Evolutionary conservation across 2,888 invertebrate genomes (phyloP).

Genomic region (Serrognathus titanus): DNA sequence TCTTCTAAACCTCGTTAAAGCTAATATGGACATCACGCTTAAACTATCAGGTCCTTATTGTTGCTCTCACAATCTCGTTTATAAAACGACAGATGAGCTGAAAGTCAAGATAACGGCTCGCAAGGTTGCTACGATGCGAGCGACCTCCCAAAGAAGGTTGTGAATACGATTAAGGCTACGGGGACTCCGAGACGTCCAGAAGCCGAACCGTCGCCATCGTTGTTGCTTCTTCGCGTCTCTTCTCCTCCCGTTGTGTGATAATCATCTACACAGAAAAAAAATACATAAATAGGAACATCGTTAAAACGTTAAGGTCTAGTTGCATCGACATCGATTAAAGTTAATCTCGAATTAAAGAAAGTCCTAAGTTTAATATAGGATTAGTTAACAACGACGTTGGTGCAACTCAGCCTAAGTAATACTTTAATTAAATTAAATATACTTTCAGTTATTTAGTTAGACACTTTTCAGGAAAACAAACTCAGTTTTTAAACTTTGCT

Average conservation of each 20-base stretch:
- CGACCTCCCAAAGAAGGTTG: conserved; percentile 23
- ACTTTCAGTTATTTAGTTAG: too few species aligned
- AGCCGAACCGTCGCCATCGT: conserved; percentile 15
- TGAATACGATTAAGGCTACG: conserved; percentile 21
- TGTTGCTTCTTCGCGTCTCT: conserved; percentile 2
- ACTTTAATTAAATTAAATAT: too few species aligned
- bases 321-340: too few species aligned
- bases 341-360: too few species aligned
- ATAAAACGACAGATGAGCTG: conserved; percentile 24
- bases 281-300: background rate
- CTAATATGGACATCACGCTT: conserved; percentile 20
- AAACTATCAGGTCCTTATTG: background rate
- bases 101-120: conserved; percentile 6
- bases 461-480: too few species aligned
- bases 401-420: too few species aligned
- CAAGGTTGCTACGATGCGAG: conserved; percentile 24
- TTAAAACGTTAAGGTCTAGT: background rate
- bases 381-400: background rate
- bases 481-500: too few species aligned
- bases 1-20: too few species aligned
- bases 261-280: conserved; percentile 8
- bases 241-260: conserved; percentile 14
- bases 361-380: background rate
- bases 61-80: conserved; percentile 21
- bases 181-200: conserved; percentile 22